Evolutionary conservation across 2,888 invertebrate genomes (phyloP), one percentile per base, ranked within the genome.

Genomic region (Idaea aversata): DNA sequence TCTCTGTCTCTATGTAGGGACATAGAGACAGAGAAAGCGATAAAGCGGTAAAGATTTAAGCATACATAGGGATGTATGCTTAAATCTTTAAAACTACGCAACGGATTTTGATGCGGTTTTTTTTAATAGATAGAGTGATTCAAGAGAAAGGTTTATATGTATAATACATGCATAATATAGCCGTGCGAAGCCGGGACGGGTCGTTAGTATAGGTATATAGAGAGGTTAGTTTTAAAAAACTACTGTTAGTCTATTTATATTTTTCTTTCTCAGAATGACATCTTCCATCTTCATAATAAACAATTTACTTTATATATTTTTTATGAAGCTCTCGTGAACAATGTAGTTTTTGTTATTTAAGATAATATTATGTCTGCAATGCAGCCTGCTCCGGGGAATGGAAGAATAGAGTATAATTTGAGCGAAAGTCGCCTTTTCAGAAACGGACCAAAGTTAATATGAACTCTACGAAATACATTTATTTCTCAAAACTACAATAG

Each of bases 321-420:
- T 69, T 65, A 65, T 25, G 61, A 67, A 64, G 60, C 66, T 68
- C 63, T 67, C 74, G 77, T 70, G 76, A 78, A 79, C 80, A 81
- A 78, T 77, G 74, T 73, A 77, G 75, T 78, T 81, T 78, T 76
- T 78, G 77, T 81, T 77, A 77, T 81, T 81, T 74, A 71, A 72
- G 74, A 77, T 70, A 71, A 77, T 70, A 71, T 78, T 81, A 78
- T 75, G 75, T 73, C 82, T 84, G 84, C 87, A 85, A 72, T 84
- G 85, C 85, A 81, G 84, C 67, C 76, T 73, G 71, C 73, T 77
- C 73, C 71, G 73, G 73, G 74, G 73, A 80, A 80, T 72, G 69
- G 74, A 75, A 75, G 75, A 77, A 76, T 78, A 68, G 69, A 67
- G 67, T 36, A 77, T 73, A 76, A 81, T 80, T 79, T 79, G 73